Base-by-base conservation (phyloP, 2,113 vertebrate species). In the Cryptomyrus ogoouensis region DNA sequence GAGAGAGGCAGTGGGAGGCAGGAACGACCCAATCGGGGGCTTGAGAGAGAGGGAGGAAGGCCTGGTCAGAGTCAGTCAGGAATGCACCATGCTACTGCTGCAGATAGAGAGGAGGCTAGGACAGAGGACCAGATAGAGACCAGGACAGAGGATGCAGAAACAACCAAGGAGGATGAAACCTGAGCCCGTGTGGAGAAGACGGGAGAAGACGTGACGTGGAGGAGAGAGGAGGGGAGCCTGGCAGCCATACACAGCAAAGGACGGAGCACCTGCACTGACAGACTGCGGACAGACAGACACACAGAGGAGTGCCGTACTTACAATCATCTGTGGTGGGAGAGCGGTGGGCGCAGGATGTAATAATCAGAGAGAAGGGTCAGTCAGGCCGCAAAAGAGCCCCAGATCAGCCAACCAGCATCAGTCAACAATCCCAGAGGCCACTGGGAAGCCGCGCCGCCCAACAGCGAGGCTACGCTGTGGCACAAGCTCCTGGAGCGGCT, bases 231-330 rank as follows among this genome's bases (percentile, higher is more conserved):
- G 91, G 92, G 93, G 93, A 85, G 90, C 74, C 93, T 90, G 92
- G 95, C 96, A 98, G 97, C 97, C 97, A 98, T 96, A 95, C 92
- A 94, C 93, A 96, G 97, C 96, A 96, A 93, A 89, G 94, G 95
- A 95, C 94, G 70, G 92, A 95, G 93, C 95, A 96, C 96, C 96
- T 92, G 92, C 94, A 93, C 95, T 95, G 92, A 97, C 96, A 96
- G 93, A 96, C 94, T 96, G 96, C 94, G 96, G 95, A 99, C 97
- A 98, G 94, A 97, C 96, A 96, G 95, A 98, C 96, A 96, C 96
- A 96, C 93, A 96, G 96, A 98, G 96, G 95, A 97, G 96, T 95
- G 96, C 97, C 96, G 96, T 99, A 99, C 98, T 99, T 99, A 99
- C 98, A 98, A 99, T 99, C 98, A 99, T 99, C 98, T 99, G 98